Evolutionary conservation across 2,113 vertebrate genomes (phyloP), one percentile per base, ranked within the genome.

Genomic region (Aphyosemion australe): DNA sequence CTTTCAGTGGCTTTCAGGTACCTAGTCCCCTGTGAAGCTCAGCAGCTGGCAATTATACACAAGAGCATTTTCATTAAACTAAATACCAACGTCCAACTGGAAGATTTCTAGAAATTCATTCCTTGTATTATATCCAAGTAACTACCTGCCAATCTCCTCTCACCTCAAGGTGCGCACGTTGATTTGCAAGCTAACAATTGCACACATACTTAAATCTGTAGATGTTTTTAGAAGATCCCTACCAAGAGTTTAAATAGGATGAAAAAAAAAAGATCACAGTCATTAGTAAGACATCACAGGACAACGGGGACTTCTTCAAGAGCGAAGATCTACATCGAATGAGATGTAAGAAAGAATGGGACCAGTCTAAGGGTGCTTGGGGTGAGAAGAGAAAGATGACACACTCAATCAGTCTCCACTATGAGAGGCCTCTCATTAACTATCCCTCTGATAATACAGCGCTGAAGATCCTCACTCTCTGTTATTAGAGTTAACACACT

Each of bases 381-480:
- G 62, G 49, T 15, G 71, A 56, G 61, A 21, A 19, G 56, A 64
- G 63, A 69, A 60, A 48, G 74, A 79, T 64, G 73, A 76, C 49
- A 43, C 67, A 63, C 74, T 85, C 64, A 77, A 74, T 78, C 74
- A 66, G 74, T 56, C 72, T 65, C 56, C 54, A 34, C 72, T 76
- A 61, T 13, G 53, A 79, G 81, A 81, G 55, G 64, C 62, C 58
- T 73, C 71, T 77, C 66, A 73, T 88, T 74, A 83, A 72, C 71
- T 52, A 66, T 69, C 78, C 57, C 56, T 12, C 1, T 55, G 56
- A 56, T 77, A 62, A 86, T 72, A 53, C 72, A 50, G 62, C 63
- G 20, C 32, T 15, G 51, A 79, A 34, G 47, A 67, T 50, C 21
- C 76, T 74, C 51, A 2, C 46, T 55, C 46, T 54, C 60, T 53